A percentile compares a stretch with the other conserved stretches of the same genome.
phyloP scores from a whole-genome alignment of 1,140 invertebrate species.

The Arion vulgaris region DNA sequence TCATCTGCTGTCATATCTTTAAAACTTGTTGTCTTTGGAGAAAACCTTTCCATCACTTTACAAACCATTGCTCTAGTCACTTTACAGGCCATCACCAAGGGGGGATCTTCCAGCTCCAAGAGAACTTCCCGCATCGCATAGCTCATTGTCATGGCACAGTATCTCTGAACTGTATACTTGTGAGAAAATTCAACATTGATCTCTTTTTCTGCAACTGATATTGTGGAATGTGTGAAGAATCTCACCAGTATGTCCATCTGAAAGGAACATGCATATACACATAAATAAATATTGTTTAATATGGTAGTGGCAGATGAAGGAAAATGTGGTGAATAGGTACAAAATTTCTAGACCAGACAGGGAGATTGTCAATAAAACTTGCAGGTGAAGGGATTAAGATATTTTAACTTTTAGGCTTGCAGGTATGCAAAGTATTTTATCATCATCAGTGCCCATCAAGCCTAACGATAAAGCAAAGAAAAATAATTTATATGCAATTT shows the following conservation, averaged over 20 bases:
- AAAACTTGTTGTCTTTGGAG: conserved; percentile 17
- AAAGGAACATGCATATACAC: not conserved
- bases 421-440: too few relatives aligned
- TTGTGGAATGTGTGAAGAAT: conserved; percentile 21
- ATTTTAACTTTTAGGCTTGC: too few relatives aligned
- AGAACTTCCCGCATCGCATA: conserved; percentile 8
- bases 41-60: not conserved
- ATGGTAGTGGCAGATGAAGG: not conserved
- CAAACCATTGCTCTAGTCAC: conserved; percentile 18
- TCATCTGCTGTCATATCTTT: conserved; percentile 35
- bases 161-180: conserved; percentile 15
- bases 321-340: not conserved
- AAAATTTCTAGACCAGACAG: not conserved
- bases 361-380: too few relatives aligned
- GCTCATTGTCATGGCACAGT: conserved; percentile 32
- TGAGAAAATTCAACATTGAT: conserved; percentile 11
- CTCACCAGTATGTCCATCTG: conserved; percentile 23
- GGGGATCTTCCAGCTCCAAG: conserved; percentile 32
- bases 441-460: too few relatives aligned
- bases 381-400: too few relatives aligned
- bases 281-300: not conserved
- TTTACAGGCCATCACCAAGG: conserved; percentile 20
- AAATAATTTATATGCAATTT: too few relatives aligned
- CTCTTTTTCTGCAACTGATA: conserved; percentile 34
- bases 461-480: too few relatives aligned